Percentiles rank a stretch among this genome's conserved stretches.
phyloP scores from a whole-genome alignment of 2,113 vertebrate genomes.

The Patagioenas fasciata region DNA sequence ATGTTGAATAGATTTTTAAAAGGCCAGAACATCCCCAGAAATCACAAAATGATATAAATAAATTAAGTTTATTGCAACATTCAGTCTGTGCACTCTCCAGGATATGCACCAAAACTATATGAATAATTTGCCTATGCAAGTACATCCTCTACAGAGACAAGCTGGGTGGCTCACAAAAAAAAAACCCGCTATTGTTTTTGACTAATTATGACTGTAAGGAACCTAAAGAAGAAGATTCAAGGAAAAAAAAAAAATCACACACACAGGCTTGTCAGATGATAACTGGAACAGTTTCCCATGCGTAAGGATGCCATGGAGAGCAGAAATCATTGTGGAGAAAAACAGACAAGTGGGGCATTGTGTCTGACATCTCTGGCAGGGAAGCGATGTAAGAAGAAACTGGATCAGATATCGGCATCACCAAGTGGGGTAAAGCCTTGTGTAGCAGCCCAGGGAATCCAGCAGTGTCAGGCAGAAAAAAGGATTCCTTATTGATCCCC shows the following conservation, averaged over 20 bases:
- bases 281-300: not conserved
- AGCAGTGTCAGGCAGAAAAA: not conserved
- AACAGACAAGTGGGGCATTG: not conserved
- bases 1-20: slow-evolving; percentile 33
- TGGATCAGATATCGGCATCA: not conserved
- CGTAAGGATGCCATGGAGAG: not conserved
- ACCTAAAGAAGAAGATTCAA: not conserved
- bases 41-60: not conserved
- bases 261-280: not conserved
- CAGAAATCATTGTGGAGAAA: not conserved
- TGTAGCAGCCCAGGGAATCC: not conserved
- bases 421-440: not conserved
- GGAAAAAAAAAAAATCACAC: not conserved
- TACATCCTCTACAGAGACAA: not conserved
- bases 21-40: not conserved
- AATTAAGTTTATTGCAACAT: not conserved
- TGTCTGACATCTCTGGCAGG: not conserved
- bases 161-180: not conserved
- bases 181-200: not conserved
- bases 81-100: not conserved
- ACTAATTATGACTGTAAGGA: not conserved
- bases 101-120: not conserved
- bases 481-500: not conserved
- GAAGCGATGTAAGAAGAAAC: not conserved
- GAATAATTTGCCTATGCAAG: not conserved